Conservation (phyloP, 2,797 vertebrate species). For the Scolopax rusticola region DNA sequence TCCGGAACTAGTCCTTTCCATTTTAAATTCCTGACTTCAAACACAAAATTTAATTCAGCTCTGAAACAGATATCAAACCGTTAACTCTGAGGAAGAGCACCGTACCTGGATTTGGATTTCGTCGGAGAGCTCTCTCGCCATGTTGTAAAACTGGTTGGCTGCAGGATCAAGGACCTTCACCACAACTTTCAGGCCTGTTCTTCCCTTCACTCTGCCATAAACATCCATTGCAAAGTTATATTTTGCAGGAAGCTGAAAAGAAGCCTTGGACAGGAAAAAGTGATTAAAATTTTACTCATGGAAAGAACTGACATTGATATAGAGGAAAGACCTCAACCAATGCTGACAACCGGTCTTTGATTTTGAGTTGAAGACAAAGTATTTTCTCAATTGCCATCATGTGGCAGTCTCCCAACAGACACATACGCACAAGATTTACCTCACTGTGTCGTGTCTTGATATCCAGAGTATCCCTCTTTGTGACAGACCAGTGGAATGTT, state of each 20-base stretch:
- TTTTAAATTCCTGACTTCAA: background rate
- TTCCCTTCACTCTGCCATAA: conserved; percentile 77
- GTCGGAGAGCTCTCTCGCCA: conserved; percentile 76
- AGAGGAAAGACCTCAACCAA: background rate
- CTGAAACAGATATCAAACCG: background rate
- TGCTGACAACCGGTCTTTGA: background rate
- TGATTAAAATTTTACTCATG: background rate
- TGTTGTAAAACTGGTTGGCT: conserved; percentile 76
- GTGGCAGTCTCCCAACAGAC: background rate
- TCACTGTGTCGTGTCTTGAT: conserved; percentile 88
- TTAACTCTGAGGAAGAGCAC: background rate
- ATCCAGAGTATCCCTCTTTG: conserved; percentile 92
- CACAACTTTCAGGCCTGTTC: conserved; percentile 79
- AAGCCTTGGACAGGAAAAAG: conserved; percentile 81
- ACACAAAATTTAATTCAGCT: background rate
- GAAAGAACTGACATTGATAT: background rate
- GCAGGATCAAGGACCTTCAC: conserved; percentile 77
- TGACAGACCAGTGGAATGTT: conserved; percentile 94
- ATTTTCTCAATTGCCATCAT: background rate
- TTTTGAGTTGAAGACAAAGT: background rate
- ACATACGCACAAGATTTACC: conserved; percentile 74
- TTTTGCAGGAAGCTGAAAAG: conserved; percentile 84
- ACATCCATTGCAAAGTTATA: conserved; percentile 87
- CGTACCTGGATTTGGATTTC: conserved; percentile 85
- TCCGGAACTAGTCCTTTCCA: background rate